These are phyloP conservation scores for Lobophora halterata DNA, from an alignment of 2,888 invertebrate species.

Conservation along the genomic window DNA sequence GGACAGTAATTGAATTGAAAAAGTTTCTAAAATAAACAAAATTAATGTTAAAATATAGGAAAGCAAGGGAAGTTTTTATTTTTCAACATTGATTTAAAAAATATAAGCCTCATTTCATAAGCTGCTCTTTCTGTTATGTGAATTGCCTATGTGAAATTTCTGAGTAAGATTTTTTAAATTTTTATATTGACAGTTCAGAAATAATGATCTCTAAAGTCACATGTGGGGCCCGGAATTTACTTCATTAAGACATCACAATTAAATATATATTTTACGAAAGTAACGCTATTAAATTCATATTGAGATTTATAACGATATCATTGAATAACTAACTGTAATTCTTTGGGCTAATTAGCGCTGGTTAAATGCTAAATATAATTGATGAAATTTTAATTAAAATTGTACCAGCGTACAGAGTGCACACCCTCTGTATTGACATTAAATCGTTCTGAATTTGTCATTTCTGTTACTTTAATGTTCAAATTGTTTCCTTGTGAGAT, in stretches of 20 bases:
- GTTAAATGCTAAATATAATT: conserved; percentile 49
- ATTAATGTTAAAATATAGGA: too few relatives aligned
- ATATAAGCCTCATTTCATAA: too few relatives aligned
- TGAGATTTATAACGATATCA: conserved; percentile 24
- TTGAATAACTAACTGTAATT: conserved; percentile 25
- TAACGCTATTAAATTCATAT: conserved; percentile 19
- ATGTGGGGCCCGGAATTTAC: conserved; percentile 10
- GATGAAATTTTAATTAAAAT: conserved; percentile 41
- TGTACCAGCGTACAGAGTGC: conserved; percentile 32
- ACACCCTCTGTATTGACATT: conserved; percentile 37
- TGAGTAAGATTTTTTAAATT: too few relatives aligned
- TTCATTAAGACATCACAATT: conserved; percentile 22
- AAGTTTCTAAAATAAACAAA: not conserved
- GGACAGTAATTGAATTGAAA: not conserved
- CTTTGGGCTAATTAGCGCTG: conserved; percentile 41
- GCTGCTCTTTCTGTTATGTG: too few relatives aligned
- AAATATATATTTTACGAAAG: conserved; percentile 21
- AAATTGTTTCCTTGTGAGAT: not conserved
- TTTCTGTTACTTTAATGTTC: conserved; percentile 8
- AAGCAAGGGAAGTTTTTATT: too few relatives aligned
- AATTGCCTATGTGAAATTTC: too few relatives aligned
- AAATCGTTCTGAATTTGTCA: conserved; percentile 37
- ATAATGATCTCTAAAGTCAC: not conserved
- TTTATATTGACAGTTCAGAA: too few relatives aligned
- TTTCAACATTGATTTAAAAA: too few relatives aligned